phyloP scores from a whole-genome alignment of 2,113 vertebrate species.

The Lycocorax pyrrhopterus region DNA sequence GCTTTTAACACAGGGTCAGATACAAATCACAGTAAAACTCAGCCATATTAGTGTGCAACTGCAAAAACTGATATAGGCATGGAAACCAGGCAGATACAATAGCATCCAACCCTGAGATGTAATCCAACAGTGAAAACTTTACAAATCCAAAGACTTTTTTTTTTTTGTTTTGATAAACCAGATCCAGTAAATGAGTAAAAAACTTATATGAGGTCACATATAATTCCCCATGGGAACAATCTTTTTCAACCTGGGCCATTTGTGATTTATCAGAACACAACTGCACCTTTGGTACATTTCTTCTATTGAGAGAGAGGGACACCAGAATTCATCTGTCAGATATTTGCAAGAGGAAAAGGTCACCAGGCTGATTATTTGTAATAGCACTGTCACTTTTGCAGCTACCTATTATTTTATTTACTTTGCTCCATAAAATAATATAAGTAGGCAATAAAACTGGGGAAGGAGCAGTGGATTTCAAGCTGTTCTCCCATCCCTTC shows the following conservation, averaged over 20 bases:
- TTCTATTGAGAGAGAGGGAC: neutral
- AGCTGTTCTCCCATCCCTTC: neutral
- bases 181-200: neutral
- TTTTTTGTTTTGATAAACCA: neutral
- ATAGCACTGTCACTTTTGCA: neutral
- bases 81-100: rapidly evolving
- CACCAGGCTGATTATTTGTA: neutral
- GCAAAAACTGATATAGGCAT: neutral
- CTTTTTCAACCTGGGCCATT: neutral
- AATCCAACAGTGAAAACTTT: neutral
- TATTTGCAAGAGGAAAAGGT: neutral
- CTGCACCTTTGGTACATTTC: rapidly evolving
- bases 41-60: neutral
- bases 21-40: neutral
- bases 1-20: neutral
- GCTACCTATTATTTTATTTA: neutral
- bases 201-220: neutral
- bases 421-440: neutral
- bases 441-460: neutral
- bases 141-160: neutral
- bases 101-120: neutral
- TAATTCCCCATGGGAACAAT: neutral
- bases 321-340: neutral
- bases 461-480: neutral
- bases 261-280: neutral